Evolutionary conservation across 2,113 vertebrate species (phyloP), one percentile per base, ranked within the genome.

Genomic region (Prionailurus bengalensis): DNA sequence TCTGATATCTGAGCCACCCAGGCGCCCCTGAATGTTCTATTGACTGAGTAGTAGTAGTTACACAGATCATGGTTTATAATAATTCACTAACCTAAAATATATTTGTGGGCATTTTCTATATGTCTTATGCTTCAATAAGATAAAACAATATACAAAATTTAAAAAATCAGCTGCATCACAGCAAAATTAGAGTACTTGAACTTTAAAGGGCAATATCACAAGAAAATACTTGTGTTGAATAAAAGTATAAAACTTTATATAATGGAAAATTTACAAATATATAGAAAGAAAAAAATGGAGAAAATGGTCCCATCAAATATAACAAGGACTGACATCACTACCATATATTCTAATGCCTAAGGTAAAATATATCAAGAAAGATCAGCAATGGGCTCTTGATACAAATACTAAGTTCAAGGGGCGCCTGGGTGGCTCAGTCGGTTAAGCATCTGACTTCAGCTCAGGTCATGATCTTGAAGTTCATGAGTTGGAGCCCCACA

Each of bases 171-270:
- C 0, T 86, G 51, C 81, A 94, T 92, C 74, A 90, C 71, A 92
- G 42, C 58, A 89, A 88, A 97, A 87, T 76, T 36, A 78, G 0
- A 98, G 42, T 94, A 95, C n/a, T 48, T 96, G 42, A 97, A 80
- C 25, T 92, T 89, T 82, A 68, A 39, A 93, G 5, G 3, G 25
- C 7, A 89, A 2, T 89, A 80, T 92, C 63, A 85, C 29, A 79
- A 73, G 86, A 16, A 90, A 83, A 90, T 91, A 65, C 10, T 39
- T 27, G 12, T 48, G 89, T 14, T 76, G 19, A 95, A 31, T 87
- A 70, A 87, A 92, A 94, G 14, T 31, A 91, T 45, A 80, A 91
- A 93, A 71, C 16, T 15, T 93, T 63, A 91, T 76, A 83, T 3
- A 66, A 88, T 87, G 13, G 36, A 78, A 94, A 94, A 93, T 21